Percentiles rank a stretch among this genome's conserved stretches.
Conservation (phyloP, 92 coral and sea anemone genomes). For the Paragorgia papillata region DNA sequence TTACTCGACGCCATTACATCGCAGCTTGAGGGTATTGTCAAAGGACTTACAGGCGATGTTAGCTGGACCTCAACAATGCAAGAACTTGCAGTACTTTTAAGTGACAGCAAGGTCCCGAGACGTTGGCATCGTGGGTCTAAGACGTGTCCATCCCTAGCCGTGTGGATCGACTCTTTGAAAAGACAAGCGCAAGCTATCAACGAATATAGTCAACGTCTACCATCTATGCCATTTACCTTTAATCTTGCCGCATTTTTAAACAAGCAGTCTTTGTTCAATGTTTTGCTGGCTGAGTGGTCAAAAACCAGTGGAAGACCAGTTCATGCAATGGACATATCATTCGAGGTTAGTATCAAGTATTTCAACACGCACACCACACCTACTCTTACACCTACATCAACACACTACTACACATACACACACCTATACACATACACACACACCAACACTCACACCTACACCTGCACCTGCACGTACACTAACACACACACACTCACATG, state of each 20-base stretch:
- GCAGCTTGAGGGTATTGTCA: constrained; percentile 16
- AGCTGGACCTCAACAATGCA: constrained; percentile 16
- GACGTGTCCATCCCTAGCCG: not conserved
- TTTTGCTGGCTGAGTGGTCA: constrained; percentile 34
- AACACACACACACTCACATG: no score
- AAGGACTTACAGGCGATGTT: constrained; percentile 16
- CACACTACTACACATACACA: no score
- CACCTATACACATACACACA: no score
- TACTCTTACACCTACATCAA: not conserved
- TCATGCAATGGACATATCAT: constrained; percentile 17
- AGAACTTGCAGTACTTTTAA: constrained; percentile 5
- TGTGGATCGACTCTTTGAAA: constrained; percentile 17
- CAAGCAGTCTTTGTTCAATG: constrained; percentile 13
- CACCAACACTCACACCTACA: no score
- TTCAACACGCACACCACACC: not conserved
- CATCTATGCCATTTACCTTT: constrained; percentile 4
- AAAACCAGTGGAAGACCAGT: constrained; percentile 26
- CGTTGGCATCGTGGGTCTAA: not conserved
- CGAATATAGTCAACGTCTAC: not conserved
- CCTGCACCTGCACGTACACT: no score
- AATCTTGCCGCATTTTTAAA: constrained; percentile 17
- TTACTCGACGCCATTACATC: constrained; percentile 12
- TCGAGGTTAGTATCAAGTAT: constrained; percentile 18
- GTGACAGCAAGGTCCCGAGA: not conserved
- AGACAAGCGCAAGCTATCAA: not conserved